Conservation (phyloP, 2,797 vertebrate genomes). For the Austrolebias charrua region DNA sequence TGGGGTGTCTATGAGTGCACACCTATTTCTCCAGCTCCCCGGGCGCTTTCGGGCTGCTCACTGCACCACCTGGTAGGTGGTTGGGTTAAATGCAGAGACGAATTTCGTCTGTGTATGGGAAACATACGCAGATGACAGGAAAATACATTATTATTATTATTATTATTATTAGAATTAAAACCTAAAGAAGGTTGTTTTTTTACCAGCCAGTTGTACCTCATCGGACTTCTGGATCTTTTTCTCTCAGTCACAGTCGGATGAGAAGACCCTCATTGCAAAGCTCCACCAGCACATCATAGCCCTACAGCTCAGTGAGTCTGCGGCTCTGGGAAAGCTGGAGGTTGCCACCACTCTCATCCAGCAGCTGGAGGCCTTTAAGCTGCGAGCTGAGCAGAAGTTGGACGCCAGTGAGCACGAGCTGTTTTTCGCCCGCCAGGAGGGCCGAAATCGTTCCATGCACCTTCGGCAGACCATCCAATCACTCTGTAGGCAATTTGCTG, state of each 20-base stretch:
- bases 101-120: no score
- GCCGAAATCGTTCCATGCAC: conserved; percentile 84
- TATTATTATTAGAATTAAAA: no score
- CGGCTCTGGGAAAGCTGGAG: conserved; percentile 80
- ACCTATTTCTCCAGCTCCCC: no score
- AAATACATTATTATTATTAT: no score
- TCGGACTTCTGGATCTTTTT: not conserved
- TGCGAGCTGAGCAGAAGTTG: conserved; percentile 88
- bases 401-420: conserved; percentile 86
- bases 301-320: conserved; percentile 87
- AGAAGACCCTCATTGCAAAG: conserved; percentile 90
- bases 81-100: no score
- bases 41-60: no score
- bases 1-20: no score
- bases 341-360: conserved; percentile 74
- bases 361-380: conserved; percentile 83
- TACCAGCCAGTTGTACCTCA: not conserved
- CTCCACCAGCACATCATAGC: conserved; percentile 91
- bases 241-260: conserved; percentile 89
- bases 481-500: conserved; percentile 89
- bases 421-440: conserved; percentile 87
- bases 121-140: no score
- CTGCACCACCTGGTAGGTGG: no score
- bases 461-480: conserved; percentile 90
- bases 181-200: not conserved